Conservation (phyloP, 53 echinoderm and acorn worm species). For the Stichopus horrens region DNA sequence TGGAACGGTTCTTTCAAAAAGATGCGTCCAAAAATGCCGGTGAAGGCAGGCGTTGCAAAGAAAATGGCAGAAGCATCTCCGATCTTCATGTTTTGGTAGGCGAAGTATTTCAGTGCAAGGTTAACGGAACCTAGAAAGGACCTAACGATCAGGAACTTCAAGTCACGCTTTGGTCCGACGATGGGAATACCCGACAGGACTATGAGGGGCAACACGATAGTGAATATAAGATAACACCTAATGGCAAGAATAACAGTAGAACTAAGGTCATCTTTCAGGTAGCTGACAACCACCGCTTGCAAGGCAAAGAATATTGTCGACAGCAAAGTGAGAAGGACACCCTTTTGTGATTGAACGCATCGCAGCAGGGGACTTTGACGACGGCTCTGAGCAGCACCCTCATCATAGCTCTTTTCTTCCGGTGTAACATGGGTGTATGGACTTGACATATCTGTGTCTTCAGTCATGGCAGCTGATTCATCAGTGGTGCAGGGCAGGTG, state of each 20-base stretch:
- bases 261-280: constrained; percentile 10
- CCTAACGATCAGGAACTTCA: constrained; percentile 1
- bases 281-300: constrained; percentile 7
- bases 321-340: background rate
- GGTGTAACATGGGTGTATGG: background rate
- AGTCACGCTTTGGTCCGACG: background rate
- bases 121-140: background rate
- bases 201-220: background rate
- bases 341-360: background rate
- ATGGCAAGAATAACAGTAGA: background rate
- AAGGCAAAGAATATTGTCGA: background rate
- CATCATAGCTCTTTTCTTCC: background rate
- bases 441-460: background rate
- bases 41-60: background rate
- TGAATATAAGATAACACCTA: background rate
- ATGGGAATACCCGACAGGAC: constrained; percentile 1
- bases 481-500: too few relatives aligned
- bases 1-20: constrained; percentile 36
- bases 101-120: background rate
- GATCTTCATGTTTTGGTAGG: constrained; percentile 18
- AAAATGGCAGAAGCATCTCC: constrained; percentile 29
- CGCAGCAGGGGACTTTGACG: background rate
- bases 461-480: too few relatives aligned
- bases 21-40: constrained; percentile 1
- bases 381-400: background rate